Percentiles rank a stretch among this genome's conserved stretches.
Evolutionary conservation across 2,113 vertebrate genomes (phyloP).

Genomic region (Microtus montanus): DNA sequence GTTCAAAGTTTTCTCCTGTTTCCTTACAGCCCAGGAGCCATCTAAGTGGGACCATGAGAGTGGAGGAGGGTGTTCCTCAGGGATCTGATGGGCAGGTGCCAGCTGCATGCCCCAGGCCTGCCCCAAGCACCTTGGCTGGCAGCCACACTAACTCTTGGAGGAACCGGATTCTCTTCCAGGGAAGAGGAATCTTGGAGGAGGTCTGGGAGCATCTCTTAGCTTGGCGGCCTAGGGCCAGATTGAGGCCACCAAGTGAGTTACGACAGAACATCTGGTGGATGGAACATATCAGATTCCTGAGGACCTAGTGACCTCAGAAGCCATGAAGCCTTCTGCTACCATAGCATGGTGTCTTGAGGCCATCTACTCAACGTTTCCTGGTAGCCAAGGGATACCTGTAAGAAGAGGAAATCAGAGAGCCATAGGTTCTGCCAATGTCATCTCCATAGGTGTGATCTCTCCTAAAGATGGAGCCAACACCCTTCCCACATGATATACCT

Average conservation of each 20-base stretch:
- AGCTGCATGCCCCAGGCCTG: conserved; percentile 80
- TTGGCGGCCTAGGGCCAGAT: not conserved
- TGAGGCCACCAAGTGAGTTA: conserved; percentile 21
- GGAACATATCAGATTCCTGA: not conserved
- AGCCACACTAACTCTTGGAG: conserved; percentile 66
- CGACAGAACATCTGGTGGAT: not conserved
- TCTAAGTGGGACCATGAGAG: conserved; percentile 46
- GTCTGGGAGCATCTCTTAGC: conserved; percentile 30
- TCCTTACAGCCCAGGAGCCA: conserved; percentile 36
- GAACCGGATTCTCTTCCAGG: conserved; percentile 50
- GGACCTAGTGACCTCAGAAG: not conserved
- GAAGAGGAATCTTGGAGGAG: conserved; percentile 38
- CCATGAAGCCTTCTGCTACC: not conserved
- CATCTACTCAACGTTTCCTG: not conserved
- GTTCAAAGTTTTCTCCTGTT: conserved; percentile 10
- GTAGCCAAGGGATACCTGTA: not conserved
- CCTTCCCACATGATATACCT: conserved; percentile 18
- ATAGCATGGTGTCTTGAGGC: not conserved
- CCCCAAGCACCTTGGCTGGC: conserved; percentile 79
- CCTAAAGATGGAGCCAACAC: not conserved
- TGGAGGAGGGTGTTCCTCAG: conserved; percentile 50
- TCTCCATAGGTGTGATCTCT: not conserved
- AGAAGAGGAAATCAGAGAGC: not conserved
- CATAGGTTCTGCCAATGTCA: not conserved
- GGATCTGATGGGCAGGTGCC: conserved; percentile 71